phyloP scores from a whole-genome alignment of 2,888 invertebrate genomes.

The Sicus ferrugineus region DNA sequence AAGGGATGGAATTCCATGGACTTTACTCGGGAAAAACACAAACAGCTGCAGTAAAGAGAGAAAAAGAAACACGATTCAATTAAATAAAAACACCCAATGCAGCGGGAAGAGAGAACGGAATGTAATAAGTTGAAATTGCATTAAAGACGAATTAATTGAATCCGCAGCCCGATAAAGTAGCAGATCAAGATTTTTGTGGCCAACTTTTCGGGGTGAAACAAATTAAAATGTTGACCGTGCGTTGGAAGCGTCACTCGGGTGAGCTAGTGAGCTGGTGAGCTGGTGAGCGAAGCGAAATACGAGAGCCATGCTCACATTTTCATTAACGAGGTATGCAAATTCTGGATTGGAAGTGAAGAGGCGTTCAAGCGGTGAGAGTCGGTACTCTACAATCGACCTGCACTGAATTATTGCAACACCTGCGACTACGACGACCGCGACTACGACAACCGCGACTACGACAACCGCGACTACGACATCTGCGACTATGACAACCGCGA shows the following conservation, averaged over 20 bases:
- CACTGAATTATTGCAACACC: too few species aligned
- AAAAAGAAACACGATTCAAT: background rate
- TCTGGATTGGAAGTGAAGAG: background rate
- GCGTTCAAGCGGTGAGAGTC: background rate
- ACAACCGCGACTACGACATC: too few species aligned
- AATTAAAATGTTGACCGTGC: background rate
- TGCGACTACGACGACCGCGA: too few species aligned
- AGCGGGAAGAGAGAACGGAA: background rate
- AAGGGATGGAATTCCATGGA: background rate
- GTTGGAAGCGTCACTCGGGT: background rate
- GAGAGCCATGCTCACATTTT: constrained; percentile 6
- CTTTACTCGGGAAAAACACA: background rate
- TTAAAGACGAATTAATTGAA: constrained; percentile 47
- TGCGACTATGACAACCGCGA: too few species aligned
- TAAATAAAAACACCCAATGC: background rate
- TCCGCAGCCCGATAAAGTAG: constrained; percentile 35
- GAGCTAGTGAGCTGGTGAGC: background rate
- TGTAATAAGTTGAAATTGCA: constrained; percentile 34
- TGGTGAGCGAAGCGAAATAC: background rate
- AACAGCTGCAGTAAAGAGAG: background rate
- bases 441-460: too few species aligned
- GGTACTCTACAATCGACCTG: background rate
- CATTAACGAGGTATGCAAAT: constrained; percentile 13
- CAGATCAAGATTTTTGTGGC: constrained; percentile 17
- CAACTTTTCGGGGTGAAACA: background rate